Percentiles rank a stretch among this genome's conserved stretches.
Conservation (phyloP, 2,113 vertebrate species). For the Prunella himalayana region DNA sequence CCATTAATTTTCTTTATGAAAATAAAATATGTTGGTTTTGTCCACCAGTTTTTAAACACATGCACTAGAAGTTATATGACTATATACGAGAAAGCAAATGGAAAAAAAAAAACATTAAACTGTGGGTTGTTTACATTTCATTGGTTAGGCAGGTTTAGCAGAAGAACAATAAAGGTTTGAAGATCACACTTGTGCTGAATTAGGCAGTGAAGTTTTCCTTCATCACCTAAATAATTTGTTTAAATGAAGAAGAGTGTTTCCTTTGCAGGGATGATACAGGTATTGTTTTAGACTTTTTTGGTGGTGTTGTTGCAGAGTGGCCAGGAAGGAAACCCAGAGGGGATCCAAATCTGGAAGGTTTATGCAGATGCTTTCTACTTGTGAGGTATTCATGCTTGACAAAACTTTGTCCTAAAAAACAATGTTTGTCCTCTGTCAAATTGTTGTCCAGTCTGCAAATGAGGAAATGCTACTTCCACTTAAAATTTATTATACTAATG, state of each 20-base stretch:
- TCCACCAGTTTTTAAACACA: background rate
- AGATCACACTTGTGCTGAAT: background rate
- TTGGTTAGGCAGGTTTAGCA: background rate
- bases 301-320: background rate
- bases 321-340: background rate
- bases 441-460: background rate
- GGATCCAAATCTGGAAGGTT: background rate
- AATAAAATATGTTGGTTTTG: background rate
- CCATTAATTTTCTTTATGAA: background rate
- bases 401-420: background rate
- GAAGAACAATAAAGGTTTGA: background rate
- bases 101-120: accelerated
- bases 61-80: background rate
- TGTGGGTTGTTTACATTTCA: background rate
- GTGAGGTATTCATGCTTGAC: background rate
- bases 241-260: background rate
- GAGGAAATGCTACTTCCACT: background rate
- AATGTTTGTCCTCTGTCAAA: background rate
- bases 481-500: background rate
- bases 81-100: background rate
- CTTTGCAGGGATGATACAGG: background rate
- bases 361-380: background rate
- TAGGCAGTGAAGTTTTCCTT: background rate
- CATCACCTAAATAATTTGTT: background rate
- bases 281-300: background rate